Conservation (phyloP, 2,888 invertebrate genomes). For the Scrobipalpa atriplicella region DNA sequence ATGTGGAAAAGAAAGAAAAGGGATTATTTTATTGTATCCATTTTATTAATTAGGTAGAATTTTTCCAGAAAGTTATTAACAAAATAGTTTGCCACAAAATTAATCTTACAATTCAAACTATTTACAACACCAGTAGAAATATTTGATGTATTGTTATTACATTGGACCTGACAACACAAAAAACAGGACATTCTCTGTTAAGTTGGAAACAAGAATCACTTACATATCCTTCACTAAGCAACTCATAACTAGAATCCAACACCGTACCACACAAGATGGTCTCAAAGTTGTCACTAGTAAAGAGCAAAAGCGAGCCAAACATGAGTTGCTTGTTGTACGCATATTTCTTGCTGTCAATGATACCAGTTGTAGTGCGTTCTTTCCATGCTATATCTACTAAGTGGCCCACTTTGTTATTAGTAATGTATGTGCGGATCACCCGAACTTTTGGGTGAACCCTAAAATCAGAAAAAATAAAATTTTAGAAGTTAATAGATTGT, state of each 20-base stretch:
- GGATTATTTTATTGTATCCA: too few species aligned
- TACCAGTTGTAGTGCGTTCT: slow-evolving; percentile 48
- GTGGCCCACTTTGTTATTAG: slow-evolving; percentile 70
- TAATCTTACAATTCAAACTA: too few species aligned
- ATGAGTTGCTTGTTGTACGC: slow-evolving; percentile 82
- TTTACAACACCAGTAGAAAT: too few species aligned
- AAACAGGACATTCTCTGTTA: background rate
- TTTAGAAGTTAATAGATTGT: background rate
- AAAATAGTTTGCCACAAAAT: too few species aligned
- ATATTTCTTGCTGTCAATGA: slow-evolving; percentile 52
- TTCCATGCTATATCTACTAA: slow-evolving; percentile 67
- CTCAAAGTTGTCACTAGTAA: slow-evolving; percentile 87
- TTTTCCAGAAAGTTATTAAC: too few species aligned
- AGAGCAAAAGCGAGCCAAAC: slow-evolving; percentile 88
- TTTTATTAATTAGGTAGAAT: too few species aligned
- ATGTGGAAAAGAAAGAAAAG: background rate
- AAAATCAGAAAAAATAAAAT: slow-evolving; percentile 38
- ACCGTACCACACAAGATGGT: slow-evolving; percentile 88
- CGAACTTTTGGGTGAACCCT: slow-evolving; percentile 75
- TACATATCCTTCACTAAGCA: slow-evolving; percentile 81
- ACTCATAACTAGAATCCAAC: slow-evolving; percentile 68
- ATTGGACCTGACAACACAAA: too few species aligned
- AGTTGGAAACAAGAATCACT: slow-evolving; percentile 45
- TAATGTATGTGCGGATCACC: slow-evolving; percentile 65
- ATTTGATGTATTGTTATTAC: too few species aligned